Evolutionary conservation across 92 coral and sea anemone species (phyloP).

Genomic region (Ricordea florida): DNA sequence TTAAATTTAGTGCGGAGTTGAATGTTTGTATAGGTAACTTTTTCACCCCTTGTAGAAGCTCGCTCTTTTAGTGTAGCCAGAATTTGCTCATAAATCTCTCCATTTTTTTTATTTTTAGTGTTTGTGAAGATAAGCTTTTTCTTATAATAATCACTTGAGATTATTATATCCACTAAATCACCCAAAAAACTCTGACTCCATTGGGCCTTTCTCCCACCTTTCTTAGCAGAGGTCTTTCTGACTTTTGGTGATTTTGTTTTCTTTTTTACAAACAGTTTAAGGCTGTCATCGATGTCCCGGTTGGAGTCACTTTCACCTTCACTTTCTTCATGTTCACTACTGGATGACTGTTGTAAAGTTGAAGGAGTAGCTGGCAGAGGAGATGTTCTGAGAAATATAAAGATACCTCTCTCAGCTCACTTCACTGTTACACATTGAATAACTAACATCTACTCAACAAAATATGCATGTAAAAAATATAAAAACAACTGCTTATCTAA

Average conservation of each 20-base stretch:
- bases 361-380: neutral
- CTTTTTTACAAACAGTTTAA: neutral
- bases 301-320: conserved; percentile 5
- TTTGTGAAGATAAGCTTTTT: conserved; percentile 52
- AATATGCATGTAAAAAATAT: too few species aligned
- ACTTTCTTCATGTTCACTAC: conserved; percentile 2
- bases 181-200: conserved; percentile 38
- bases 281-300: neutral
- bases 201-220: conserved; percentile 39
- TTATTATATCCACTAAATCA: conserved; percentile 45
- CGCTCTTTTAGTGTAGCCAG: conserved; percentile 39
- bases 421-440: neutral
- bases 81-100: conserved; percentile 38
- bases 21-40: conserved; percentile 30
- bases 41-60: conserved; percentile 33
- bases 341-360: neutral
- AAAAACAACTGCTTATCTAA: too few species aligned
- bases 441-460: neutral
- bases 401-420: neutral
- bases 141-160: conserved; percentile 25
- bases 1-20: conserved; percentile 53
- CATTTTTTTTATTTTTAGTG: conserved; percentile 58
- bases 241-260: neutral
- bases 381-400: neutral
- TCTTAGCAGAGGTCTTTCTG: conserved; percentile 17